Evolutionary conservation across 2,888 invertebrate genomes (phyloP), one percentile per base, ranked within the genome.

Genomic region (Malachius bipustulatus): DNA sequence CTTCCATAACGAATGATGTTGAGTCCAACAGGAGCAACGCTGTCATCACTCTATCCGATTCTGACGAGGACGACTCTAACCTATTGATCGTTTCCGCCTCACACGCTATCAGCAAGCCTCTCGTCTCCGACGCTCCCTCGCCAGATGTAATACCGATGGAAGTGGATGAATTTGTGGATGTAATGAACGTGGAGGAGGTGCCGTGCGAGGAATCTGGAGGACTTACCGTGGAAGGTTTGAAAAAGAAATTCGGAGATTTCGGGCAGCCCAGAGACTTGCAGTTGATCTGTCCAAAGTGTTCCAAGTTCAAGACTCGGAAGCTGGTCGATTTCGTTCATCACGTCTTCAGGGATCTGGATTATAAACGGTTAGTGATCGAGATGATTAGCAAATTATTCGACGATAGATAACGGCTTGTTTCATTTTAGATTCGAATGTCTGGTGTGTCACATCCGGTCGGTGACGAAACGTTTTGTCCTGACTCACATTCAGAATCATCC

Each of bases 331-430:
- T 82, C 64, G 67, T 70, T 34, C 70, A 70, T 24, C 82, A 82
- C 60, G 57, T 82, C 34, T 78, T 67, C 47, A 71, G 74, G 48
- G 81, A 82, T 49, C 60, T 79, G 14, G 68, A 73, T 32, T 77
- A 77, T 48, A 67, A 72, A 46, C 74, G 73, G 78, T 79, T 40
- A 47, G 47, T 40, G n/a, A n/a, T n/a, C n/a, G n/a, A n/a, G n/a
- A n/a, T n/a, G n/a, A n/a, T n/a, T n/a, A n/a, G n/a, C n/a, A n/a
- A n/a, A n/a, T n/a, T n/a, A n/a, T n/a, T n/a, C n/a, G n/a, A n/a
- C n/a, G n/a, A n/a, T n/a, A n/a, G n/a, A n/a, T n/a, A n/a, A n/a
- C n/a, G n/a, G n/a, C n/a, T n/a, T n/a, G n/a, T n/a, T n/a, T n/a
- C n/a, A n/a, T 19, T 19, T 19, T 19, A 19, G 24, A 19, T 19